Evolutionary conservation across 2,888 invertebrate species (phyloP).

Genomic region (Lypha dubia): DNA sequence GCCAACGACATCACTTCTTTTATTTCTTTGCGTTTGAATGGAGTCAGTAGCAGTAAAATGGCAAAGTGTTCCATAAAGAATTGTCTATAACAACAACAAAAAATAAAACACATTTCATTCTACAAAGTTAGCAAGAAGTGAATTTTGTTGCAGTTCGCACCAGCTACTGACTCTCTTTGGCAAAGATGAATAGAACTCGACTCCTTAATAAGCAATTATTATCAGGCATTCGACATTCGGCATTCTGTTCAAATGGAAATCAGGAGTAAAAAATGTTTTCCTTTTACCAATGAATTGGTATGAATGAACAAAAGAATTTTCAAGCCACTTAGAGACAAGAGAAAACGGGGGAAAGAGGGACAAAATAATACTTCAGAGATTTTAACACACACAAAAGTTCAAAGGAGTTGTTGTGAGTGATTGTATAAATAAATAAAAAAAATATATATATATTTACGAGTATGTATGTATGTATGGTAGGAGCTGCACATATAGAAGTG

Average conservation of each 20-base stretch:
- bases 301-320: constrained; percentile 46
- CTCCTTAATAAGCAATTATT: constrained; percentile 70
- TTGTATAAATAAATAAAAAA: constrained; percentile 32
- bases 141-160: constrained; percentile 49
- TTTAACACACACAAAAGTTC: constrained; percentile 70
- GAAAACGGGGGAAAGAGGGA: no score
- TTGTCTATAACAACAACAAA: constrained; percentile 8
- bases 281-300: constrained; percentile 22
- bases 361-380: constrained; percentile 60
- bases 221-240: no score
- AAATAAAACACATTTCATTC: no score
- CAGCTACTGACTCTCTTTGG: constrained; percentile 27
- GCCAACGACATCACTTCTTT: constrained; percentile 49
- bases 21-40: not conserved
- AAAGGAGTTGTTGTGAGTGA: constrained; percentile 55
- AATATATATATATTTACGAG: no score
- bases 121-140: not conserved
- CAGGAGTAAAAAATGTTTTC: not conserved
- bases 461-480: no score
- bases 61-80: constrained; percentile 15
- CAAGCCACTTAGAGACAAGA: constrained; percentile 33
- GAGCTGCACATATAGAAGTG: not conserved
- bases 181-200: constrained; percentile 13
- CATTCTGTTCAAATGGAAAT: constrained; percentile 6
- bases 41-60: not conserved